A percentile compares a stretch with the other conserved stretches of the same genome.
phyloP scores from a whole-genome alignment of 2,113 vertebrate species.

The Oenanthe melanoleuca region DNA sequence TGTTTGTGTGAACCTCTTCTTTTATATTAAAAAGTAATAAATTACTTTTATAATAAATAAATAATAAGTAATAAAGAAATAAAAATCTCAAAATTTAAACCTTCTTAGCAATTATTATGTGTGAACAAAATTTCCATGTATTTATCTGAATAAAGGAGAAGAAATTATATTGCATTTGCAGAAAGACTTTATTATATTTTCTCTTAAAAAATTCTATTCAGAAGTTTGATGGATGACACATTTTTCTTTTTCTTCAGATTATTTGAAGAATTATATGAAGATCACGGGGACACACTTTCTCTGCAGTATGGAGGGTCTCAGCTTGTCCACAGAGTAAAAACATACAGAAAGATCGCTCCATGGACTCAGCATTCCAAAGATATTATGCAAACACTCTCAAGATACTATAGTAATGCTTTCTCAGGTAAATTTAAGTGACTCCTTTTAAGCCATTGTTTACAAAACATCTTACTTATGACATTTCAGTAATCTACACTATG shows the following conservation, averaged over 20 bases:
- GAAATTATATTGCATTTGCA: not conserved
- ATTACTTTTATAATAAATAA: too few species aligned
- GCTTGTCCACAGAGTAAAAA: conserved; percentile 97
- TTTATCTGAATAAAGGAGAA: not conserved
- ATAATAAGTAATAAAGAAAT: too few species aligned
- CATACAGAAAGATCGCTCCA: conserved; percentile 96
- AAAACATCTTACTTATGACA: not conserved
- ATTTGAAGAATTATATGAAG: conserved; percentile 98
- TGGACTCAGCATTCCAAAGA: conserved; percentile 99
- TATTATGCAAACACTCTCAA: conserved; percentile 96
- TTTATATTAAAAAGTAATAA: not conserved
- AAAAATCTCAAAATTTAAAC: not conserved
- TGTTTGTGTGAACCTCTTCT: not conserved
- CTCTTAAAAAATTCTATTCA: not conserved
- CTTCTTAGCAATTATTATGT: not conserved
- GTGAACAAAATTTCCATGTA: not conserved
- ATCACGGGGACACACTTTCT: conserved; percentile 96
- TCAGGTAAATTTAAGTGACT: conserved; percentile 81
- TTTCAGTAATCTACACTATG: not conserved
- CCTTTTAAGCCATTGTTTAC: not conserved
- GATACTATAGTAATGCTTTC: conserved; percentile 97
- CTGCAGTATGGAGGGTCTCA: conserved; percentile 97
- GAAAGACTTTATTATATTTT: not conserved
- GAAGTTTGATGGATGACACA: not conserved
- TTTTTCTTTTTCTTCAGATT: conserved; percentile 76